Base-by-base conservation (phyloP, 2,888 invertebrate species). In the Platycnemis pennipes region DNA sequence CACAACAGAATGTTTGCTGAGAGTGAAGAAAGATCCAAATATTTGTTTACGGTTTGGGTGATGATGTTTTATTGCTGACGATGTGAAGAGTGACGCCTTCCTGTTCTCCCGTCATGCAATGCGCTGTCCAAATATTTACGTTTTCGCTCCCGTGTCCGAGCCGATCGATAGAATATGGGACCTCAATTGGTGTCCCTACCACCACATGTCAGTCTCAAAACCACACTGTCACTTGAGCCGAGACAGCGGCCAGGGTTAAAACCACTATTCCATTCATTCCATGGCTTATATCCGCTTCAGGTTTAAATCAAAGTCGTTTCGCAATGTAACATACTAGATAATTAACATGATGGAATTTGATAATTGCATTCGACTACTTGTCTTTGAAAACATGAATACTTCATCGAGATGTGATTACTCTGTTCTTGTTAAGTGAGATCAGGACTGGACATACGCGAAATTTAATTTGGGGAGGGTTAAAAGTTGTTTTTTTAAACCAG, bases 71-170 rank as follows among this genome's bases (percentile, higher is more conserved):
- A 77, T 37, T 77, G 37, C 77, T 37, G 63, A 63, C 63, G 19
- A 26, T 37, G 77, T 77, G 77, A n/a, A 13, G 37, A 77, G 31
- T n/a, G 37, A 77, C 77, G 77, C 77, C 77, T 77, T 69, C 77
- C 37, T 49, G 49, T 11, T 19, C 49, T 77, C 77, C 77, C 77
- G 77, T 77, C 77, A 77, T 77, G 37, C 77, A 77, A 77, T 77
- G 77, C 77, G 37, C 63, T 13, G 37, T 77, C 31, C 77, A 77
- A 77, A 77, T 77, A 77, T 77, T 77, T 77, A 77, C 77, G 37
- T 77, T 77, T 26, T 31, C 77, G 2, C 69, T n/a, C 63, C 13
- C 13, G 77, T 77, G 77, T 77, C 77, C 77, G 16, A 37, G 8
- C 13, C 77, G 77, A 77, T 77, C 77, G 77, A 77, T 37, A 77